A percentile compares a stretch with the other conserved stretches of the same genome.
These are phyloP conservation scores for Aplodontia rufa DNA, from an alignment of 2,113 vertebrate species.

Conservation along the genomic window DNA sequence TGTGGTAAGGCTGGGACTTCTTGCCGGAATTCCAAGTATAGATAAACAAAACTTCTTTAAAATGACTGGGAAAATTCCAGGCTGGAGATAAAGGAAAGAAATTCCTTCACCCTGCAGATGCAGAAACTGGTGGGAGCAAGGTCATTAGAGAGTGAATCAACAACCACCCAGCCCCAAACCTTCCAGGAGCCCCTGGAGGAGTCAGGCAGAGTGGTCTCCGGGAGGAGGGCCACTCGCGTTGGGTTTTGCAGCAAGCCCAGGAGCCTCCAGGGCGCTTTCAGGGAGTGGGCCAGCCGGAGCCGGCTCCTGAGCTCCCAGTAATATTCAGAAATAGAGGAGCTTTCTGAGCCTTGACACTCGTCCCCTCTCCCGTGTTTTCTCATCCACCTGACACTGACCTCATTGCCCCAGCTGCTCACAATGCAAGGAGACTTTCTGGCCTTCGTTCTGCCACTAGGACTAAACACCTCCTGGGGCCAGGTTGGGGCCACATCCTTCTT, in stretches of 20 bases:
- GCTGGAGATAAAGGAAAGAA: background rate
- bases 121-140: background rate
- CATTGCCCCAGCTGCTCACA: accelerated
- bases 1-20: slow-evolving; percentile 43
- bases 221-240: too few relatives aligned
- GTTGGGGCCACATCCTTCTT: background rate
- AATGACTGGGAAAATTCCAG: slow-evolving; percentile 72
- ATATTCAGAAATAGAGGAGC: background rate
- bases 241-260: background rate
- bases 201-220: background rate
- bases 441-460: accelerated
- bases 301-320: background rate
- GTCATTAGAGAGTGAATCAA: background rate
- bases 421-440: background rate
- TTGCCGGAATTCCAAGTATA: slow-evolving; percentile 65
- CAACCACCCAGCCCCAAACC: background rate
- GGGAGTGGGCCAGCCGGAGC: accelerated
- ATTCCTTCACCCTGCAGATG: background rate
- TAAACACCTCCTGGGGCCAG: background rate
- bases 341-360: background rate
- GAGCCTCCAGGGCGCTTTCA: background rate
- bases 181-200: background rate
- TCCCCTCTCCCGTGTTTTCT: background rate
- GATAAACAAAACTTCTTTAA: slow-evolving; percentile 61
- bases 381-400: too few relatives aligned